Conservation (phyloP, 2,113 vertebrate species). For the Tyrannus savana region DNA sequence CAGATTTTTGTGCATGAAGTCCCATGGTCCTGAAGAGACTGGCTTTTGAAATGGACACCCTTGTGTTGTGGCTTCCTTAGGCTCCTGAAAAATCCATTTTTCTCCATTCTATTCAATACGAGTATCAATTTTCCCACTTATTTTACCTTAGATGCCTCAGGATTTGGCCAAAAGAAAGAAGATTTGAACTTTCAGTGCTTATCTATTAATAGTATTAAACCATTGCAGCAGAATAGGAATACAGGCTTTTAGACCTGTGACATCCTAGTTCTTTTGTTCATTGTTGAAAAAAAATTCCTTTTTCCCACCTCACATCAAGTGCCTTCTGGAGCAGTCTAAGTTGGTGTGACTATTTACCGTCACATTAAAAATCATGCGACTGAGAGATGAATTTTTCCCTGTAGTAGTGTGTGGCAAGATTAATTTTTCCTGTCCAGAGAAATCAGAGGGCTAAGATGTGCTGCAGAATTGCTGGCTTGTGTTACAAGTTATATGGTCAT, state of each 20-base stretch:
- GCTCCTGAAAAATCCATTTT: background rate
- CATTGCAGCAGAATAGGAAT: background rate
- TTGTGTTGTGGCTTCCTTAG: background rate
- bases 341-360: background rate
- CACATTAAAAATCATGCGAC: background rate
- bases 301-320: background rate
- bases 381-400: background rate
- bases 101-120: background rate
- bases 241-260: background rate
- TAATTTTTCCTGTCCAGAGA: background rate
- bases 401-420: background rate
- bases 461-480: background rate
- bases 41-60: fast-evolving
- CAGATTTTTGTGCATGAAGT: background rate
- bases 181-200: background rate
- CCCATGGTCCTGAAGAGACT: background rate
- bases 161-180: background rate
- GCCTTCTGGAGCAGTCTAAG: background rate
- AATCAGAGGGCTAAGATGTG: background rate
- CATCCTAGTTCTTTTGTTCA: background rate
- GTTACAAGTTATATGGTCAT: background rate
- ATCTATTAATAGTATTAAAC: background rate
- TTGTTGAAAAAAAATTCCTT: background rate
- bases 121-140: background rate
- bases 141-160: background rate